Evolutionary conservation across 2,113 vertebrate species (phyloP), one percentile per base, ranked within the genome.

Genomic region (Progne subis): DNA sequence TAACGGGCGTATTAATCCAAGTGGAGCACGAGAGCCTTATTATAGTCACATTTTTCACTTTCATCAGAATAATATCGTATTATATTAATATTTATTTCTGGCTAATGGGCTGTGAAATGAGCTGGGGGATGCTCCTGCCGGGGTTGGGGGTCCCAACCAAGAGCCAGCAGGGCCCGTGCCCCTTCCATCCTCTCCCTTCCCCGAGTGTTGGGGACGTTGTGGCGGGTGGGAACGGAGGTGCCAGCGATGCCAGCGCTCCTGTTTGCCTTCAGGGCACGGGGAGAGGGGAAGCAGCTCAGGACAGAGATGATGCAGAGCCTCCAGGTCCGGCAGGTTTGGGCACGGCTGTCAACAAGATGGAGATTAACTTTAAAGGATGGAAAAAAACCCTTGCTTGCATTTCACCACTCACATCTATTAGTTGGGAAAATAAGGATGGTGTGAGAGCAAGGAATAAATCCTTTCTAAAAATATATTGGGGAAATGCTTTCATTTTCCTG

Each of bases 11-110:
- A 92, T 97, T 95, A 96, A 95, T 95, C 90, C 95, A 11, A 63
- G 49, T 23, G 52, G 31, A 83, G 94, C 71, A n/a, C 76, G 15
- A 50, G 64, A 77, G 90, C 85, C 92, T 96, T 93, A 86, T 96
- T 95, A 96, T 76, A 95, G 68, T 94, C 92, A 90, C 96, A 96
- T 97, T 96, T 96, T 93, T 96, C 95, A 96, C 76, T 93, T 93
- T 71, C 94, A 84, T 96, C 96, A 84, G 94, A 93, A 95, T 94
- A 94, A 90, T 95, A 92, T 93, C 85, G 0, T 52, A 92, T 96
- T 96, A 87, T 96, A 96, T 97, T 96, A 94, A 93, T 96, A 96
- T 96, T 96, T 96, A 96, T 96, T 97, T 96, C 95, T 96, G 46
- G 1, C 90, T 95, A 92, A 97, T 91, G 88, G 85, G 61, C 86